Percentiles rank a stretch among this genome's conserved stretches.
Evolutionary conservation across 2,113 vertebrate species (phyloP).

Genomic region (Halcyon senegalensis): DNA sequence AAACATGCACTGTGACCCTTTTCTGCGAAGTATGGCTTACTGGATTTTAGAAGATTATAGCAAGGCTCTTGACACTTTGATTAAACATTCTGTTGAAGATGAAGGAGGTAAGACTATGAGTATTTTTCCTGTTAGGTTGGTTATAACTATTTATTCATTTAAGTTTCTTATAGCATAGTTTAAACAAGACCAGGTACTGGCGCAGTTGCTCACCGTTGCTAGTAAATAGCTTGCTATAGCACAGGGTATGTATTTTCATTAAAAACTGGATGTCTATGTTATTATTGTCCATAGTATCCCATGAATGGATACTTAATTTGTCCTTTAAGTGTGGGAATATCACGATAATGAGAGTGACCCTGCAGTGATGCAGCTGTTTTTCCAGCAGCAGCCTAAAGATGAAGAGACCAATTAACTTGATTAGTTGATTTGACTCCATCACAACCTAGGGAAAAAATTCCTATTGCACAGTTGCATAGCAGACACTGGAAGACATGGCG

Average conservation of each 20-base stretch:
- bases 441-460: neutral
- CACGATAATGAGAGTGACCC: neutral
- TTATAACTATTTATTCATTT: neutral
- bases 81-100: conserved; percentile 78
- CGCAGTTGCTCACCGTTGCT: neutral
- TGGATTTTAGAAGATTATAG: conserved; percentile 96
- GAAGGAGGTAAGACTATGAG: conserved; percentile 68
- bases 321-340: neutral
- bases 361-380: neutral
- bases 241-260: neutral
- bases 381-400: neutral
- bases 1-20: conserved; percentile 84
- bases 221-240: neutral
- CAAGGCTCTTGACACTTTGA: conserved; percentile 89
- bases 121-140: neutral
- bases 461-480: neutral
- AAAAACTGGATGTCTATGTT: neutral
- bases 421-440: neutral
- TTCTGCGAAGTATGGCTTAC: conserved; percentile 93
- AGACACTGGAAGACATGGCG: neutral
- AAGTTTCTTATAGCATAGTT: neutral
- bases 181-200: neutral
- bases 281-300: neutral
- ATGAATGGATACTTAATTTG: neutral
- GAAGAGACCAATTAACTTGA: neutral